Conservation (phyloP, 2,797 vertebrate genomes). For the Odontamblyopus lacepedii region DNA sequence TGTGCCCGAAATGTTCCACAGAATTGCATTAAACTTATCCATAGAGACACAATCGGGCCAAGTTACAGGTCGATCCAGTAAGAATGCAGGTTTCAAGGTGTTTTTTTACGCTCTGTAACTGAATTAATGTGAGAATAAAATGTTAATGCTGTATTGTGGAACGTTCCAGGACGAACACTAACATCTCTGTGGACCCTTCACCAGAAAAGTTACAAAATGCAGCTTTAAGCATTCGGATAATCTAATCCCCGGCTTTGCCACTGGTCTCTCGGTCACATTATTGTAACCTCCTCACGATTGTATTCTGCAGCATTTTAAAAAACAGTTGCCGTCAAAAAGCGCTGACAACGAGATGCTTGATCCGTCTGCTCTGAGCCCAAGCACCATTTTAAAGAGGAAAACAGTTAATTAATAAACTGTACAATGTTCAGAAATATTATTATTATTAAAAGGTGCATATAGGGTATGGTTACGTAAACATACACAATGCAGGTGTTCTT, state of each 20-base stretch:
- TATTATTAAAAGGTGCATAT: slow-evolving; percentile 63
- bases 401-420: slow-evolving; percentile 58
- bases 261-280: slow-evolving; percentile 47
- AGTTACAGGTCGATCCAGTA: background rate
- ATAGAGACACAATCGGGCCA: background rate
- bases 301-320: slow-evolving; percentile 64
- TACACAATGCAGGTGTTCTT: slow-evolving; percentile 49
- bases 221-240: background rate
- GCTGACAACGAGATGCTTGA: slow-evolving; percentile 34
- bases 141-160: background rate
- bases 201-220: background rate
- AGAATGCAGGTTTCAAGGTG: background rate
- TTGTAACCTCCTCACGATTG: slow-evolving; percentile 55
- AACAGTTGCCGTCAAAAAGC: slow-evolving; percentile 35
- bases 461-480: slow-evolving; percentile 59
- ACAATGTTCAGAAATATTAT: slow-evolving; percentile 68
- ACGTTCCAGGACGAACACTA: background rate
- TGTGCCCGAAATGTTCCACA: background rate
- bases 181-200: slow-evolving; percentile 26
- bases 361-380: slow-evolving; percentile 48
- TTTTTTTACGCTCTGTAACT: background rate
- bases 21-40: background rate
- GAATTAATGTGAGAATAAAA: background rate
- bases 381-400: slow-evolving; percentile 53
- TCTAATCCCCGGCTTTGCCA: slow-evolving; percentile 47